Conservation (phyloP, 2,113 vertebrate genomes). For the Gobiocypris rarus region DNA sequence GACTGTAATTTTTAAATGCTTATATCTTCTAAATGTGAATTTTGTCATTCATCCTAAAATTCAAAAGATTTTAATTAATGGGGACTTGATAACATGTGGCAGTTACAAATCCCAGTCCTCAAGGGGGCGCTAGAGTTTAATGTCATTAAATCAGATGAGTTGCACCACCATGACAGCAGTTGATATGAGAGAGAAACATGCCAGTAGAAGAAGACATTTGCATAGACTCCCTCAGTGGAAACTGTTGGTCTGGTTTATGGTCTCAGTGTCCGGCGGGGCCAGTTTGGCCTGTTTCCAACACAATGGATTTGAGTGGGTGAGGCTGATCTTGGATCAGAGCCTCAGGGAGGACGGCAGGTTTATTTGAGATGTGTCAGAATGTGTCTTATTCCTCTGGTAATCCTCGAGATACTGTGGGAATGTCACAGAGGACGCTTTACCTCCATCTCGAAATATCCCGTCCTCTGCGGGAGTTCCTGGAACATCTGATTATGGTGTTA, state of each 20-base stretch:
- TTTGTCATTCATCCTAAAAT: too few species aligned
- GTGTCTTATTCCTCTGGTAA: conserved; percentile 1
- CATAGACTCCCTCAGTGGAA: not conserved
- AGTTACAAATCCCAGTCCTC: not conserved
- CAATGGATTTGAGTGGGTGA: not conserved
- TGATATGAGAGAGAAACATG: not conserved
- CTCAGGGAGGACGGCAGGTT: not conserved
- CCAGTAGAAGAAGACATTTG: not conserved
- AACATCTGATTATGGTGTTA: not conserved
- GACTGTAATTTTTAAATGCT: too few species aligned
- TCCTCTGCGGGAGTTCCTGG: not conserved
- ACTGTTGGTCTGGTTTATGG: not conserved
- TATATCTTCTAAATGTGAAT: too few species aligned
- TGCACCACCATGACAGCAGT: not conserved
- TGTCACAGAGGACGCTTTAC: not conserved
- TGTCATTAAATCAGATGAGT: not conserved
- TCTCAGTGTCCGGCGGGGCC: not conserved
- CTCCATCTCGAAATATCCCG: not conserved
- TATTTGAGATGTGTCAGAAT: conserved; percentile 13
- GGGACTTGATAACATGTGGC: not conserved
- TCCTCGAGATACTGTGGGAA: not conserved
- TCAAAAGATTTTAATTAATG: too few species aligned
- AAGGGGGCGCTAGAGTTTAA: not conserved
- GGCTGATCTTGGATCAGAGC: not conserved
- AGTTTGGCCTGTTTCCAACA: not conserved